These are phyloP conservation scores for Syrphus vitripennis DNA, from an alignment of 2,888 invertebrate species.

Conservation along the genomic window DNA sequence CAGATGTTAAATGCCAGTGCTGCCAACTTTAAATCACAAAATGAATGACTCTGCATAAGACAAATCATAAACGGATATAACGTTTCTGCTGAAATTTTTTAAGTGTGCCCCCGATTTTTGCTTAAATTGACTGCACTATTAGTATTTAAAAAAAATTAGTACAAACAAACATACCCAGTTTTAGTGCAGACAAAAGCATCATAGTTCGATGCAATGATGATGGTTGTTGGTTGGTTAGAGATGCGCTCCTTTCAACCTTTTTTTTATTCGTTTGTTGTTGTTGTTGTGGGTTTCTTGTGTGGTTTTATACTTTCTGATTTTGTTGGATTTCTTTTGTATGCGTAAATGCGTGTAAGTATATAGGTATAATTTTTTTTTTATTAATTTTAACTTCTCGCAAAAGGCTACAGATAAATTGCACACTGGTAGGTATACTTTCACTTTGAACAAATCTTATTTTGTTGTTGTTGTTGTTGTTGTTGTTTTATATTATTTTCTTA, in stretches of 20 bases:
- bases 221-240: slow-evolving; percentile 69
- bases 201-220: slow-evolving; percentile 74
- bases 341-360: slow-evolving; percentile 10
- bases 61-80: too few relatives aligned
- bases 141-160: too few relatives aligned
- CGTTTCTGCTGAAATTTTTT: too few relatives aligned
- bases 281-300: slow-evolving; percentile 1
- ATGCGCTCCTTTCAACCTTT: slow-evolving; percentile 72
- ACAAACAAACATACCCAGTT: slow-evolving; percentile 78
- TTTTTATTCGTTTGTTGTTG: neutral
- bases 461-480: too few relatives aligned
- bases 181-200: slow-evolving; percentile 81
- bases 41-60: too few relatives aligned
- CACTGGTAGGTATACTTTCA: slow-evolving; percentile 64
- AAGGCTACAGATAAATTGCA: slow-evolving; percentile 47
- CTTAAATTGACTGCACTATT: too few relatives aligned
- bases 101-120: too few relatives aligned
- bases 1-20: too few relatives aligned
- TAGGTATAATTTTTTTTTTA: neutral
- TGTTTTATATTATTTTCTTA: neutral
- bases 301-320: slow-evolving; percentile 38
- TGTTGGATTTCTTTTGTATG: neutral
- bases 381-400: slow-evolving; percentile 13
- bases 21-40: too few relatives aligned
- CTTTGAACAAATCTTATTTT: slow-evolving; percentile 38